Base-by-base conservation (phyloP, 2,113 vertebrate species). In the Garra rufa region DNA sequence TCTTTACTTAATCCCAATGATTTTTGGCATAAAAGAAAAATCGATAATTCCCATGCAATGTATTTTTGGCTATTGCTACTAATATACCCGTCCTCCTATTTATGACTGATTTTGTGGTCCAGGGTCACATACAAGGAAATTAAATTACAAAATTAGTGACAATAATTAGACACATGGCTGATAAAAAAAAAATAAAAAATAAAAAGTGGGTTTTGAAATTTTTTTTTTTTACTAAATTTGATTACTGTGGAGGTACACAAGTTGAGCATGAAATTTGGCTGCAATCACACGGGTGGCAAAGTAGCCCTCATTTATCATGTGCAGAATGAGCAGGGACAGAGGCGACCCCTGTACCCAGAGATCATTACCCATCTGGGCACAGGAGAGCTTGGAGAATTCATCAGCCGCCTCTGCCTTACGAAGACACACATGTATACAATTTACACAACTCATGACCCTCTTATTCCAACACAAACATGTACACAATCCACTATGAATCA, bases 261-360 rank as follows among this genome's bases (percentile, higher is more conserved):
- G 92, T 90, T 90, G 89, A 94, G 92, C 92, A 89, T 90, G 92
- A 93, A 92, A 94, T 93, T 93, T 93, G 89, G 91, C 91, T 90
- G 93, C 90, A 92, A 92, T 93, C 89, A 90, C 91, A 92, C 88
- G 90, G 92, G 90, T 88, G 83, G 90, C 92, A 92, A 89, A 90
- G 92, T 89, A 94, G 88, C 86, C 90, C 87, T 92, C 92, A 94
- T 95, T 94, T 93, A 92, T 94, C 94, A 93, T 93, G 90, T 89
- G 92, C 90, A 91, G 94, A 95, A 95, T 88, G 91, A 93, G 91
- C 87, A 82, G 82, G 90, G 85, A 86, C 77, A 91, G 93, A 93
- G 94, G 91, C 90, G 90, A 94, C 89, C 94, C 88, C 82, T 89
- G 87, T 86, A 88, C 88, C 85, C 65, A 85, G 88, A 94, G 92